These are phyloP conservation scores for Hydra vulgaris DNA, from an alignment of 30 jellyfish, hydroid and myxozoan genomes.

Conservation along the genomic window DNA sequence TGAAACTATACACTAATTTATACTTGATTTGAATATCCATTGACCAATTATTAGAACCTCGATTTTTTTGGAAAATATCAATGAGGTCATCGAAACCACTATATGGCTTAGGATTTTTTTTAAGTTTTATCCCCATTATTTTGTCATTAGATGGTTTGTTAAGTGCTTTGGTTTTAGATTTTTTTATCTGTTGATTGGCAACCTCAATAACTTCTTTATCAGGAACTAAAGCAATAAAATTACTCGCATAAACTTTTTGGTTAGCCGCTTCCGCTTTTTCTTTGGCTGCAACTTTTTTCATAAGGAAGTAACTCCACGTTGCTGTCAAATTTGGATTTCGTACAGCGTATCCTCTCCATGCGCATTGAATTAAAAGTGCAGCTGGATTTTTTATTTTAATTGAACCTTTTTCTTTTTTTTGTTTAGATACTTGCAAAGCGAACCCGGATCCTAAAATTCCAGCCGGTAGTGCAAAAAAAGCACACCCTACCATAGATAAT, in stretches of 20 bases:
- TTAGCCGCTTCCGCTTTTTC: not conserved
- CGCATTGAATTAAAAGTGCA: slow-evolving; percentile 20
- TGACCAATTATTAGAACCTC: not conserved
- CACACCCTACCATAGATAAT: slow-evolving; percentile 80
- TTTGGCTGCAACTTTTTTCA: not conserved
- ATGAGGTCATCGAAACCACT: not conserved
- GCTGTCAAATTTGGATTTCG: slow-evolving; percentile 14
- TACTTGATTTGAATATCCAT: not conserved
- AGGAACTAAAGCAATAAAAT: not conserved
- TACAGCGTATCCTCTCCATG: slow-evolving; percentile 27
- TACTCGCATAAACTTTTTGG: not conserved
- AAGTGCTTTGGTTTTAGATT: not conserved
- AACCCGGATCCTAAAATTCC: slow-evolving; percentile 43
- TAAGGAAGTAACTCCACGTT: slow-evolving; percentile 21
- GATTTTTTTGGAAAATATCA: not conserved
- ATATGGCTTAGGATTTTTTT: not conserved
- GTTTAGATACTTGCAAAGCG: slow-evolving; percentile 34
- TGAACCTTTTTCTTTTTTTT: slow-evolving; percentile 7
- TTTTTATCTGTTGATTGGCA: not conserved
- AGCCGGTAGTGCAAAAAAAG: slow-evolving; percentile 93
- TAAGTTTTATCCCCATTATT: not conserved
- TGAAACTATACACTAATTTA: not conserved
- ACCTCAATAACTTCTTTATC: not conserved
- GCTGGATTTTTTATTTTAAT: slow-evolving; percentile 30
- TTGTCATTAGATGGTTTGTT: not conserved